Evolutionary conservation across 2,888 invertebrate genomes (phyloP).

Genomic region (Drosophila testacea): DNA sequence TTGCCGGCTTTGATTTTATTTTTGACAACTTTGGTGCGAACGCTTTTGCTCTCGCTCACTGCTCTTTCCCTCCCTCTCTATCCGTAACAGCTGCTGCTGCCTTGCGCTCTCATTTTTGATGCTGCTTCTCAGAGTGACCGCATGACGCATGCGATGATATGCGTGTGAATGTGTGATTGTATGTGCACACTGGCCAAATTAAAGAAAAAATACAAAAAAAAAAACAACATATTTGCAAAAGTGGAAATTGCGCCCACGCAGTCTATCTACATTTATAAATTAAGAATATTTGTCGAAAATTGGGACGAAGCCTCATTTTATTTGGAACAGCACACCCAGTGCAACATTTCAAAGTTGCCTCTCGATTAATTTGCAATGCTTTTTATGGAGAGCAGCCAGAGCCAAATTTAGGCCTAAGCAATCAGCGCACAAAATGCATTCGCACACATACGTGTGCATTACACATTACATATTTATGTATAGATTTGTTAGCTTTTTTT

Average conservation of each 20-base stretch:
- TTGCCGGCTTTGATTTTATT: conserved; percentile 74
- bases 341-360: conserved; percentile 51
- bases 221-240: conserved; percentile 56
- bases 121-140: conserved; percentile 64
- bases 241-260: conserved; percentile 72
- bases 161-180: conserved; percentile 28
- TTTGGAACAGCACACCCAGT: conserved; percentile 32
- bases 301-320: conserved; percentile 41
- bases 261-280: conserved; percentile 57
- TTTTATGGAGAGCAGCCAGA: conserved; percentile 66
- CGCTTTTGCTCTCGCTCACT: conserved; percentile 30
- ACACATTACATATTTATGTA: conserved; percentile 36
- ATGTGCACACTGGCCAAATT: conserved; percentile 47
- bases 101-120: conserved; percentile 41
- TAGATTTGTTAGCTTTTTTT: conserved; percentile 25
- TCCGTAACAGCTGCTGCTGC: conserved; percentile 58
- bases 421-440: conserved; percentile 44
- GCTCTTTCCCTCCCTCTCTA: conserved; percentile 2
- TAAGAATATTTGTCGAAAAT: conserved; percentile 46
- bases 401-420: conserved; percentile 70
- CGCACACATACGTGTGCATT: conserved; percentile 5
- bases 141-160: conserved; percentile 68
- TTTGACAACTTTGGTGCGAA: conserved; percentile 61
- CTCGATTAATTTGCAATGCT: conserved; percentile 61
- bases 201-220: conserved; percentile 27